A percentile compares a stretch with the other conserved stretches of the same genome.
Conservation (phyloP, 2,888 invertebrate genomes). For the Cantharis nigra region DNA sequence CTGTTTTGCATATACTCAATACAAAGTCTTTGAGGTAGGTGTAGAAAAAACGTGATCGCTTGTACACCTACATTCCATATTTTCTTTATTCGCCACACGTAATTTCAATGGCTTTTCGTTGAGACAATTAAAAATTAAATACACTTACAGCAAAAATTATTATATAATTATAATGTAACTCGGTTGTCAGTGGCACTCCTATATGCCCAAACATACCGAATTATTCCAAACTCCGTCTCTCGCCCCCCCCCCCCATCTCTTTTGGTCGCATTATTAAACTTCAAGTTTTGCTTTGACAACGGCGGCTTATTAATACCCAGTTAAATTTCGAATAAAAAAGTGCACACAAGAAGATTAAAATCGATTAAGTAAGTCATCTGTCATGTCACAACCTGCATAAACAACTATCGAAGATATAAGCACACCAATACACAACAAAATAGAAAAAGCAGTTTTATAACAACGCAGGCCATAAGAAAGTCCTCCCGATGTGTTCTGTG, state of each 20-base stretch:
- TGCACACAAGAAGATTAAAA: conserved; percentile 31
- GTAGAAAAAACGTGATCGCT: conserved; percentile 29
- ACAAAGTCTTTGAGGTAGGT: conserved; percentile 26
- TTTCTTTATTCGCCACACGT: conserved; percentile 9
- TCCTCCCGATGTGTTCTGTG: neutral
- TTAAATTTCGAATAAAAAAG: conserved; percentile 16
- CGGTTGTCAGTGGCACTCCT: conserved; percentile 16
- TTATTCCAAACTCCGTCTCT: neutral
- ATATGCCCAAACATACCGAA: neutral
- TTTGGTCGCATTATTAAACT: neutral
- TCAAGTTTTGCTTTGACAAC: conserved; percentile 12
- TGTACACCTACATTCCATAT: conserved; percentile 19
- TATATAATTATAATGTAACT: conserved; percentile 29
- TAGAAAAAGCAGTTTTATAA: neutral
- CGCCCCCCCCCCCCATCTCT: neutral
- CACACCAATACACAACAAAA: neutral
- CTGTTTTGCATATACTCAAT: conserved; percentile 23
- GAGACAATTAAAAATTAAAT: neutral
- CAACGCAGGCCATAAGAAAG: neutral
- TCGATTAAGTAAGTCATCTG: conserved; percentile 35
- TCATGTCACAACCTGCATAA: conserved; percentile 31
- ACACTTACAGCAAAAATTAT: neutral
- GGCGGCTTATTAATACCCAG: conserved; percentile 16
- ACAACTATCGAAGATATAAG: neutral
- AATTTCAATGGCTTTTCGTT: neutral